phyloP scores from a whole-genome alignment of 2,797 vertebrate species.

The Sebastes paucispinis region DNA sequence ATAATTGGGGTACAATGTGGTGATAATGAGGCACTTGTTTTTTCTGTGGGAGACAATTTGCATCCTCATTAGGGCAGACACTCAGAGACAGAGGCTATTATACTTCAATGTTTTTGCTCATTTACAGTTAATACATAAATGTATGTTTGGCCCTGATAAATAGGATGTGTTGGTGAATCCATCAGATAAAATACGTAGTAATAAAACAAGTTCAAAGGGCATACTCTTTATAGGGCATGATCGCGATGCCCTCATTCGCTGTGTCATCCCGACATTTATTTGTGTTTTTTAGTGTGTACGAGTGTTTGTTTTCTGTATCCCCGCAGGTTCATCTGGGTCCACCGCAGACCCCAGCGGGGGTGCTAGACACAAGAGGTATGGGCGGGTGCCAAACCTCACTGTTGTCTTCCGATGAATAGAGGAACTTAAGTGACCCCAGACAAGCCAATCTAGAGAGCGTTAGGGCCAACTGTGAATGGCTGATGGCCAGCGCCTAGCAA shows the following conservation, averaged over 20 bases:
- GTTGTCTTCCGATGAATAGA: constrained; percentile 46
- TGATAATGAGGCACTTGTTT: constrained; percentile 42
- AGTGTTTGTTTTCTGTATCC: constrained; percentile 37
- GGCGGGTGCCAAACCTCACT: constrained; percentile 37
- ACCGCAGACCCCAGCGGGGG: constrained; percentile 64
- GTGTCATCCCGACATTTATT: neutral
- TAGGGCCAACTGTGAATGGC: constrained; percentile 16
- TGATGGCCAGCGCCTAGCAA: constrained; percentile 47
- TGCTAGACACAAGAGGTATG: constrained; percentile 59
- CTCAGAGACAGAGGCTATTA: constrained; percentile 32
- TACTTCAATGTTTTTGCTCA: neutral
- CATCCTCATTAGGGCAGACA: constrained; percentile 52
- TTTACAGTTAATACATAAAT: constrained; percentile 19
- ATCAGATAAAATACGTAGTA: neutral
- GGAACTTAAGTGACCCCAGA: constrained; percentile 56
- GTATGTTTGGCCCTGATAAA: constrained; percentile 3
- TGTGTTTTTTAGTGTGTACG: neutral
- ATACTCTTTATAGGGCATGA: neutral
- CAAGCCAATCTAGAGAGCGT: constrained; percentile 10
- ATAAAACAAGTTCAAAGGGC: neutral
- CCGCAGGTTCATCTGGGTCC: constrained; percentile 57
- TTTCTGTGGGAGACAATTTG: neutral
- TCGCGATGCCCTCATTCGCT: neutral
- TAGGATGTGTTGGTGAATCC: neutral
- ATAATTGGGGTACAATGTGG: constrained; percentile 53